These are phyloP conservation scores for Lasius platythorax DNA, from an alignment of 2,888 invertebrate genomes.

Conservation along the genomic window DNA sequence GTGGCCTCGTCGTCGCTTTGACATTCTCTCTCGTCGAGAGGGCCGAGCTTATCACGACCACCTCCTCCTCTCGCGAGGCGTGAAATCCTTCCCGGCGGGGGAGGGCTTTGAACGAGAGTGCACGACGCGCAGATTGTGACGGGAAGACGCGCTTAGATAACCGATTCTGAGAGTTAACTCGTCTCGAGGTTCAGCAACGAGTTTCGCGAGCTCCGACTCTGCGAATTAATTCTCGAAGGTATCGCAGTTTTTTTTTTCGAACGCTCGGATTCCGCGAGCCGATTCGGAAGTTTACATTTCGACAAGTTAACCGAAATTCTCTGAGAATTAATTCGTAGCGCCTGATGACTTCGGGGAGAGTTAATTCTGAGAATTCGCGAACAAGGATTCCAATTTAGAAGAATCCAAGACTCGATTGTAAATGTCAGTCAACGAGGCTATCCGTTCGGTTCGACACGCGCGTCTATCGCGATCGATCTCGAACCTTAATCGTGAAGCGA, in stretches of 20 bases:
- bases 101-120: conserved; percentile 50
- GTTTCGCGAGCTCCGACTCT: background rate
- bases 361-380: conserved; percentile 46
- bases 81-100: conserved; percentile 47
- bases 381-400: conserved; percentile 11
- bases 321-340: conserved; percentile 2
- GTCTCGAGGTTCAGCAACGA: background rate
- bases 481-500: background rate
- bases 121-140: conserved; percentile 62
- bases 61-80: conserved; percentile 69
- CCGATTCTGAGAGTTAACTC: conserved; percentile 53
- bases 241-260: background rate
- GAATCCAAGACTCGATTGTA: conserved; percentile 31
- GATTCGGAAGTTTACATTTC: background rate
- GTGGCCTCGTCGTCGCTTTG: conserved; percentile 79
- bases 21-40: conserved; percentile 73
- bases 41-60: conserved; percentile 66
- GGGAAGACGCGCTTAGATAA: conserved; percentile 52
- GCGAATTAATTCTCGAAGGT: background rate
- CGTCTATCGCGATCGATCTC: background rate
- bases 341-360: conserved; percentile 35
- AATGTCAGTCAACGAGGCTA: conserved; percentile 37
- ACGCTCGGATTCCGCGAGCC: too few relatives aligned
- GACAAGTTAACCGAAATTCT: background rate
- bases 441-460: conserved; percentile 23